Evolutionary conservation across 2,797 vertebrate species (phyloP), one percentile per base, ranked within the genome.

Genomic region (Amblyopsis hoosieri): DNA sequence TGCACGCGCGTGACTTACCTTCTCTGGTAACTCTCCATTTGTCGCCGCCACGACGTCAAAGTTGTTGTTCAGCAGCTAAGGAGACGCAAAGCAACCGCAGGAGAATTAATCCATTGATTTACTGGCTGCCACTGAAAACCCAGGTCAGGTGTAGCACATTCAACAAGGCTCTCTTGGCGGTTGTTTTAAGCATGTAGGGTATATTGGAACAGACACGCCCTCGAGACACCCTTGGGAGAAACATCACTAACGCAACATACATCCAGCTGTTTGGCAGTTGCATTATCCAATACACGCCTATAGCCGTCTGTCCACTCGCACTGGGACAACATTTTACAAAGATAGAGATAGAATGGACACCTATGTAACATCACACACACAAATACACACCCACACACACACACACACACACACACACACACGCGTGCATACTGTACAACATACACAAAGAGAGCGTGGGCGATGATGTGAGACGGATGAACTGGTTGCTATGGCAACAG

Each of bases 21-120:
- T 75, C 8, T 86, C 72, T 1, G 69, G 82, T 0, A 73, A 37
- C 50, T 88, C 83, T 14, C 77, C 73, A 0, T 74, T 77, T 69
- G 62, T 69, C 19, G 64, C 72, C 2, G 85, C 85, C 48, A 62
- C 59, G 3, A 54, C 17, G 3, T 87, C 83, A 1, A 60, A 56
- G 0, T 60, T 65, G 8, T 54, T n/a, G 46, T 4, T 68, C 47
- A 87, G 69, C 66, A 87, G 62, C 85, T 87, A 31, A 10, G 46
- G 45, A 55, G 52, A 79, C 11, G 69, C 12, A 59, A 0, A 62
- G 12, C 50, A 52, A 49, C 2, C 3, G 23, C 23, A 29, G 19
- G 5, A 42, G 9, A 57, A 45, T 31, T 23, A 31, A 54, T 1
- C 11, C 12, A 29, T 19, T 45, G 14, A 45, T 57, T 57, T 1